Evolutionary conservation across 2,113 vertebrate genomes (phyloP), one percentile per base, ranked within the genome.

Genomic region (Trematocara nigrifrons): DNA sequence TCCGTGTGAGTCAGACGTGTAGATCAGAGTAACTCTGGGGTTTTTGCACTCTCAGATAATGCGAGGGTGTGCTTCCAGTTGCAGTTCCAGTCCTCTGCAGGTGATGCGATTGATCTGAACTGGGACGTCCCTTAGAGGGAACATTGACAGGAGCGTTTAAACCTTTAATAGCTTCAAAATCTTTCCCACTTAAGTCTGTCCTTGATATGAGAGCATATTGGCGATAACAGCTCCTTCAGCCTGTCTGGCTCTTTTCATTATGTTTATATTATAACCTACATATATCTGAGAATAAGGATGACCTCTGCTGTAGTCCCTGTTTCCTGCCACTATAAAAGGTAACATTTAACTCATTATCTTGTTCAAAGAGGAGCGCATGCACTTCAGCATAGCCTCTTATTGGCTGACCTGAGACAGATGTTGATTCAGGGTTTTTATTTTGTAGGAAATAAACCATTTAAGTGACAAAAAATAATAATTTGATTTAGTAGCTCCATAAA

Each of bases 291-390:
- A 83, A 92, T 47, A 22, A 92, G 89, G 74, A 35, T 3, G n/a
- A 6, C 6, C 16, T 12, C 10, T 7, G 80, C 51, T 45, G 80
- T 77, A 1, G 69, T 92, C 20, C 88, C 86, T 3, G 89, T 94
- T 69, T 91, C 91, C 81, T 93, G 92, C 45, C 54, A 57, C 77
- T 93, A 91, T 52, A 88, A 90, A 90, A 92, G 79, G 84, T 91
- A 29, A 61, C 3, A 20, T 29, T 35, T 38, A 1, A 11, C n/a
- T 5, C 15, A 18, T 7, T 42, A 2, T 29, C 1, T 16, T 52
- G n/a, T 20, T n/a, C 59, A n/a, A 2, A 15, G n/a, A 52, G 13
- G 20, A 22, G 4, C 10, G 4, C 2, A 10, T 40, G 33, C 6
- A 10, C 57, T 71, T 33, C 10, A 3, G 76, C 4, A 5, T 16